A percentile compares a stretch with the other conserved stretches of the same genome.
These are phyloP conservation scores for Sinocyclocheilus maitianheensis DNA, from an alignment of 2,113 vertebrate genomes.

Conservation along the genomic window DNA sequence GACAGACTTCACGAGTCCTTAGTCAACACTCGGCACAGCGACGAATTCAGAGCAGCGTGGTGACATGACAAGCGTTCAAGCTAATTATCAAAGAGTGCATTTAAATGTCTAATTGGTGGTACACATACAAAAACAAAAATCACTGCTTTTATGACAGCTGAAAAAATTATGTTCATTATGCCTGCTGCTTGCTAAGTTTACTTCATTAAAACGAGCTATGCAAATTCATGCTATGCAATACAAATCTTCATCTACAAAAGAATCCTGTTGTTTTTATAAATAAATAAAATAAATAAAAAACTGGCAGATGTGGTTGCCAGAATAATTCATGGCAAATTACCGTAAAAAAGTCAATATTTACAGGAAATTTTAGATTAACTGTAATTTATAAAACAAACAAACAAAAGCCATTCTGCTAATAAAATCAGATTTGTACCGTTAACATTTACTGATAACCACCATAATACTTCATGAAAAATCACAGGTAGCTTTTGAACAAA, in stretches of 20 bases:
- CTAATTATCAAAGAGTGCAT: conserved; percentile 14
- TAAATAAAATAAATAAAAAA: background rate
- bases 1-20: conserved; percentile 22
- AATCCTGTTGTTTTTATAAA: background rate
- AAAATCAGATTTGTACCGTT: too few relatives aligned
- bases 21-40: background rate
- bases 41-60: background rate
- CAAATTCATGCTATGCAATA: background rate
- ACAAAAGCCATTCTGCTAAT: too few relatives aligned
- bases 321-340: too few relatives aligned
- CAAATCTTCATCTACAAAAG: background rate
- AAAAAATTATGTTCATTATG: background rate
- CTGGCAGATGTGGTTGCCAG: too few relatives aligned
- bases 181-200: background rate
- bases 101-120: background rate
- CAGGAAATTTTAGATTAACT: too few relatives aligned
- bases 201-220: background rate
- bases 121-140: background rate
- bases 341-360: background rate
- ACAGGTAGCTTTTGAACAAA: too few relatives aligned
- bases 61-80: background rate
- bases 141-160: background rate
- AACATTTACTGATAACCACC: too few relatives aligned
- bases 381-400: too few relatives aligned
- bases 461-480: too few relatives aligned